Percentiles rank a stretch among this genome's conserved stretches.
phyloP scores from a whole-genome alignment of 2,113 vertebrate genomes.

The Bolborhynchus lineola region DNA sequence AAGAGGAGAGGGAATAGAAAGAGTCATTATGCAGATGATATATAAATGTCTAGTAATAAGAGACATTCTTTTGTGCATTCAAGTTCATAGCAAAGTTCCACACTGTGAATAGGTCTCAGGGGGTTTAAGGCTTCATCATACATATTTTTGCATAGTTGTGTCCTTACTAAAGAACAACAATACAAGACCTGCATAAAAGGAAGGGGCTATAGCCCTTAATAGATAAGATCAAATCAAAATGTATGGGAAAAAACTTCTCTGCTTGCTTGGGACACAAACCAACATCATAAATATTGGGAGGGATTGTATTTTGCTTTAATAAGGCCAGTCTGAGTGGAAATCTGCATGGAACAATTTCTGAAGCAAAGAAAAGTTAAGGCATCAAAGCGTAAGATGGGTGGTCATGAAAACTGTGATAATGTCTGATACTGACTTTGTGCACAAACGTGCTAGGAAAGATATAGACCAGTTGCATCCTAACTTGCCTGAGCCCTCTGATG shows the following conservation, averaged over 20 bases:
- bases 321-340: neutral
- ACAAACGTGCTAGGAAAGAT: neutral
- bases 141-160: neutral
- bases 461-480: neutral
- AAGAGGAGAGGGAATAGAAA: neutral
- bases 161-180: neutral
- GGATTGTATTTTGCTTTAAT: neutral
- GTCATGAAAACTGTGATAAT: neutral
- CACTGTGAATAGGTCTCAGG: neutral
- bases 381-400: neutral
- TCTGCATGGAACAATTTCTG: neutral
- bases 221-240: conserved; percentile 29
- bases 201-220: neutral
- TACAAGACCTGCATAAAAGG: neutral
- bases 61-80: conserved; percentile 10
- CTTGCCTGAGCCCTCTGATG: neutral
- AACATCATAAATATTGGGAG: neutral
- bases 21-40: conserved; percentile 23
- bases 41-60: conserved; percentile 25
- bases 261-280: neutral
- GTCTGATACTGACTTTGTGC: neutral
- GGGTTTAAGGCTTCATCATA: neutral
- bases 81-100: neutral
- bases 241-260: neutral
- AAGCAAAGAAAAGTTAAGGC: neutral